Conservation (phyloP, 2,797 vertebrate species). For the Monodelphis domestica region DNA sequence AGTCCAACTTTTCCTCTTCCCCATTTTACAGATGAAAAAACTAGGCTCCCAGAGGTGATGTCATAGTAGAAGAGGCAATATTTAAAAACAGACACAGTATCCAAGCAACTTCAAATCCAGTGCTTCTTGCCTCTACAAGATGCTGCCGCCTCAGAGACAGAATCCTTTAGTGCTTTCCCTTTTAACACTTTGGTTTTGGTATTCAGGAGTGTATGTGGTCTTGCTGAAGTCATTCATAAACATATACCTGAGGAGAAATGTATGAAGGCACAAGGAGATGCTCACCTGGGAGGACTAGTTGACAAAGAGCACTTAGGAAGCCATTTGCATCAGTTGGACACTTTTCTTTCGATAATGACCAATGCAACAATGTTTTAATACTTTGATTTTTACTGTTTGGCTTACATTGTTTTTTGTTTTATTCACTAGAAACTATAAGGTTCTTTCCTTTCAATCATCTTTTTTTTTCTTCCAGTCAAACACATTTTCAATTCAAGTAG, state of each 20-base stretch:
- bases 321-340: background rate
- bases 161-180: background rate
- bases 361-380: conserved; percentile 24
- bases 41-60: background rate
- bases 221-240: background rate
- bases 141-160: background rate
- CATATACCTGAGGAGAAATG: background rate
- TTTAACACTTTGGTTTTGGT: conserved; percentile 20
- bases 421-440: conserved; percentile 6
- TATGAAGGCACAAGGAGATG: background rate
- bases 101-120: background rate
- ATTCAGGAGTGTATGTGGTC: background rate
- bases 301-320: background rate
- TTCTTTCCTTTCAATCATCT: conserved; percentile 39
- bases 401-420: conserved; percentile 17
- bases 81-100: too few species aligned
- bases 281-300: background rate
- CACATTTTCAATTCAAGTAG: conserved; percentile 80
- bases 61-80: background rate
- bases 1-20: background rate
- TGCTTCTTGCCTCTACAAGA: background rate
- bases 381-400: background rate
- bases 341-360: background rate
- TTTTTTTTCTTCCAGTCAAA: conserved; percentile 55
- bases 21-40: background rate